These are phyloP conservation scores for Iguana delicatissima DNA, from an alignment of 2,797 vertebrate species.

Conservation along the genomic window DNA sequence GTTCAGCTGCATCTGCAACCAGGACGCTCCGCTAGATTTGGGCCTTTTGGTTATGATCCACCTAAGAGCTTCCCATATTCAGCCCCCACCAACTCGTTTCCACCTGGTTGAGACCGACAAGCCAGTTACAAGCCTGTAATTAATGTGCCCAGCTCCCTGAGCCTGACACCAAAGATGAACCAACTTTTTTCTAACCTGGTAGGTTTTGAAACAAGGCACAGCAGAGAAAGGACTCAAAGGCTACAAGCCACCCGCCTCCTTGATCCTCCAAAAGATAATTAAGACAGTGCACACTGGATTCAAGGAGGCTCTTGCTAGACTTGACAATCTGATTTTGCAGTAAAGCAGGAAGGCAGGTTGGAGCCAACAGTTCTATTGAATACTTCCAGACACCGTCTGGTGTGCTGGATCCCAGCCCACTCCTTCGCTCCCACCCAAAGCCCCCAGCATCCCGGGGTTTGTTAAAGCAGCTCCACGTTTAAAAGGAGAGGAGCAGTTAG, in stretches of 20 bases:
- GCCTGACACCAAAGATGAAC: neutral
- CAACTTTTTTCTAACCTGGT: neutral
- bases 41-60: neutral
- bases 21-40: neutral
- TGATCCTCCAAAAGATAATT: rapidly evolving
- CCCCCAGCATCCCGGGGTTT: neutral
- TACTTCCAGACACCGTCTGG: constrained; percentile 40
- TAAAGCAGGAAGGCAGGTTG: neutral
- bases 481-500: constrained; percentile 35
- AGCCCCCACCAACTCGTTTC: neutral
- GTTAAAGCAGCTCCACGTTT: neutral
- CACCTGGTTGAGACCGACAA: neutral
- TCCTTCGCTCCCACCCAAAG: neutral
- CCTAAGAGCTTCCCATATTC: too few species aligned
- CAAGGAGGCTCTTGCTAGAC: neutral
- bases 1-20: neutral
- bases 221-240: too few species aligned
- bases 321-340: neutral
- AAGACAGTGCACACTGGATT: rapidly evolving
- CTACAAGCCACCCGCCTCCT: too few species aligned
- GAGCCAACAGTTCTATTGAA: constrained; percentile 53
- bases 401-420: constrained; percentile 40
- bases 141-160: neutral
- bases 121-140: neutral
- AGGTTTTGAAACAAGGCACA: neutral